A percentile compares a stretch with the other conserved stretches of the same genome.
These are phyloP conservation scores for Glyphotaelius pellucidus DNA, from an alignment of 2,888 invertebrate species.

Conservation along the genomic window DNA sequence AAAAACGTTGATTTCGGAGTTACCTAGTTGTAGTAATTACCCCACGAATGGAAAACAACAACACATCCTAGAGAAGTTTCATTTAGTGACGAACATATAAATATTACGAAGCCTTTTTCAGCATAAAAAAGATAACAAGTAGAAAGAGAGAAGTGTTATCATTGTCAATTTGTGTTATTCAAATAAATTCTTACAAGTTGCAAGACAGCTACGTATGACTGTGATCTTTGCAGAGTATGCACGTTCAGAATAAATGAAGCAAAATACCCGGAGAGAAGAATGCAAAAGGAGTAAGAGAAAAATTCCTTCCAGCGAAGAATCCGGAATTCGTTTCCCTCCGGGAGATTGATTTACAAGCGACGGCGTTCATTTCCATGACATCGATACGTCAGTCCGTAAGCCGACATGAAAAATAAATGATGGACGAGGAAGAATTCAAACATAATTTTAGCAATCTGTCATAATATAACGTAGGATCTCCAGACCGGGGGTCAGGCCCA, in stretches of 20 bases:
- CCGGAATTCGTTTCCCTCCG: background rate
- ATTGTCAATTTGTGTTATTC: background rate
- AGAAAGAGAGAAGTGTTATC: background rate
- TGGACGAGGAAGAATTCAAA: background rate
- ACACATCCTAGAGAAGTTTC: no score
- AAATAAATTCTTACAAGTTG: background rate
- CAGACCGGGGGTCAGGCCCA: background rate
- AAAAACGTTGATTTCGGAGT: no score
- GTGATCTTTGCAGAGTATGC: background rate
- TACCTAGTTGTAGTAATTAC: no score
- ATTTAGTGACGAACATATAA: no score
- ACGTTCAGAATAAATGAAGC: background rate
- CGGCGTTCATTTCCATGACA: background rate
- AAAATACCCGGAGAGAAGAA: background rate
- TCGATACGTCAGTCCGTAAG: background rate
- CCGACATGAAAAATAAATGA: conserved; percentile 2
- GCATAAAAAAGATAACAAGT: no score
- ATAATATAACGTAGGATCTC: background rate
- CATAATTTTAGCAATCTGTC: conserved; percentile 2
- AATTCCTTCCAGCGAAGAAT: background rate
- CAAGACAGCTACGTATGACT: background rate
- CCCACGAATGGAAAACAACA: no score
- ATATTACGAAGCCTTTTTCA: no score
- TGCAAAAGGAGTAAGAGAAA: background rate
- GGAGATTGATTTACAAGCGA: conserved; percentile 2